These are phyloP conservation scores for Emydocephalus ijimae DNA, from an alignment of 2,113 vertebrate genomes.

Conservation along the genomic window DNA sequence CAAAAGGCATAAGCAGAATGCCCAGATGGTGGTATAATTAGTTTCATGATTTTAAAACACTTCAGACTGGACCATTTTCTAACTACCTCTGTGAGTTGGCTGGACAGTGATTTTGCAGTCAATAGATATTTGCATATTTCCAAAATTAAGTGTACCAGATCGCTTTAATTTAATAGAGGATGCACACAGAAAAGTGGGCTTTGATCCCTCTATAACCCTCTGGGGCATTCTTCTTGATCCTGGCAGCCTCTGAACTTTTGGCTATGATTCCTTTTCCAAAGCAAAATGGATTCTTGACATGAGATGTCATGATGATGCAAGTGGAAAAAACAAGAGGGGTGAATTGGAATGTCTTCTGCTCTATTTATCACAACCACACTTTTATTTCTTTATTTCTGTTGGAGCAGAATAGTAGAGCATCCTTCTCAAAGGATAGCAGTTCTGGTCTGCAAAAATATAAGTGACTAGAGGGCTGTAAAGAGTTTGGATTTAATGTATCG, in stretches of 20 bases:
- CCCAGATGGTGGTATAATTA: background rate
- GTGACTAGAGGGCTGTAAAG: background rate
- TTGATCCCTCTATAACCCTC: background rate
- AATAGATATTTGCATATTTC: background rate
- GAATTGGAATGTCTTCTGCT: conserved; percentile 27
- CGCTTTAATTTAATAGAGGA: background rate
- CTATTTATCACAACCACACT: background rate
- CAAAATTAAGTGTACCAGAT: background rate
- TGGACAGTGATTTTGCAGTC: background rate
- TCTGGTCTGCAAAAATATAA: background rate
- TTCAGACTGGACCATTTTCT: background rate
- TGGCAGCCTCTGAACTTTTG: background rate
- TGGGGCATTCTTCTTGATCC: background rate
- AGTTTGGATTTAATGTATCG: background rate
- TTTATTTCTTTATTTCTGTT: background rate
- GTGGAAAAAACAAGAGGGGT: conserved; percentile 1
- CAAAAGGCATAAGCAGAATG: background rate
- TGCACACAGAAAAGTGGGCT: background rate
- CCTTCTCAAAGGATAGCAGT: background rate
- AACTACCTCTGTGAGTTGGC: background rate
- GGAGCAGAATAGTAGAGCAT: background rate
- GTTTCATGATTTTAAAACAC: background rate
- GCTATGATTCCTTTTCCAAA: background rate
- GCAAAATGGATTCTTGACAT: background rate
- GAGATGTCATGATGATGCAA: background rate